phyloP scores from a whole-genome alignment of 1,140 invertebrate species.

The Drosophila sechellia region DNA sequence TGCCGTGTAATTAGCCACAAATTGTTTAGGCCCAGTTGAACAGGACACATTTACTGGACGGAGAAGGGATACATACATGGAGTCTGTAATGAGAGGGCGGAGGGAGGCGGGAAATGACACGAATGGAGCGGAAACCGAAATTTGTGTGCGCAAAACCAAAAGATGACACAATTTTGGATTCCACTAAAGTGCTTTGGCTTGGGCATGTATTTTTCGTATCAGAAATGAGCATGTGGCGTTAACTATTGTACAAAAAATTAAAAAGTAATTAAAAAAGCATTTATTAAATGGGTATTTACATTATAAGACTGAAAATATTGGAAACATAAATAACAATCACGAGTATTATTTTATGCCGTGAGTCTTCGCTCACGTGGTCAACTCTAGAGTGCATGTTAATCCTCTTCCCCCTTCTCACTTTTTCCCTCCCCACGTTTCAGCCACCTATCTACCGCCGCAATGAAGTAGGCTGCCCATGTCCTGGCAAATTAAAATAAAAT shows the following conservation, averaged over 20 bases:
- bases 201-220: neutral
- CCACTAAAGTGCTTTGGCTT: slow-evolving; percentile 47
- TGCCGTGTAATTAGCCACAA: slow-evolving; percentile 81
- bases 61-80: slow-evolving; percentile 2
- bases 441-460: slow-evolving; percentile 42
- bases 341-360: neutral
- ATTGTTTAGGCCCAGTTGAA: slow-evolving; percentile 80
- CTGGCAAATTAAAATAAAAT: slow-evolving; percentile 76
- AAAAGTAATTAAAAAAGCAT: no score
- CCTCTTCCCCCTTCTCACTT: neutral
- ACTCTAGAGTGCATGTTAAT: slow-evolving; percentile 7
- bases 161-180: slow-evolving; percentile 76
- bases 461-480: slow-evolving; percentile 75
- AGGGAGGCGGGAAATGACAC: slow-evolving; percentile 5
- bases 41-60: slow-evolving; percentile 32
- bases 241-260: no score
- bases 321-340: neutral
- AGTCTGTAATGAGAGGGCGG: no score
- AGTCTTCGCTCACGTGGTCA: neutral
- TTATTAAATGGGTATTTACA: no score
- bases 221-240: neutral
- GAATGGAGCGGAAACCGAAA: slow-evolving; percentile 58
- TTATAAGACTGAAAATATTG: neutral
- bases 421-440: neutral
- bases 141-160: slow-evolving; percentile 76